Evolutionary conservation across 2,113 vertebrate species (phyloP).

Genomic region (Tragelaphus imberbis): DNA sequence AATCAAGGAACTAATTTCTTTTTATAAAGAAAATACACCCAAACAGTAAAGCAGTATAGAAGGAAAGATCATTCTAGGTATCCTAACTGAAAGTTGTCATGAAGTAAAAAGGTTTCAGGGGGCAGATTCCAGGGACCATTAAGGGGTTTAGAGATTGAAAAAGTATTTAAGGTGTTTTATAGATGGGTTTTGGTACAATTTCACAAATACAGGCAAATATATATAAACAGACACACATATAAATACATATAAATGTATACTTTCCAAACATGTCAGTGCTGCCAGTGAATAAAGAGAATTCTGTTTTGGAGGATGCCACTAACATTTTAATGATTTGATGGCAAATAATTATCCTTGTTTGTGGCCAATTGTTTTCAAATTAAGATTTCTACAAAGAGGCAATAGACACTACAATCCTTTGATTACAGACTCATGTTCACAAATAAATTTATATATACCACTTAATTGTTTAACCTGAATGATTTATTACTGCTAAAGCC

Average conservation of each 20-base stretch:
- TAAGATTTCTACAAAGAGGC: background rate
- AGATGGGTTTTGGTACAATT: background rate
- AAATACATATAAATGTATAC: background rate
- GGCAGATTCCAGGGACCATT: background rate
- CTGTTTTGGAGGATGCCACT: background rate
- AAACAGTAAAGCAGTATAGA: background rate
- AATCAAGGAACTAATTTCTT: background rate
- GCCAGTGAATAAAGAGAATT: background rate
- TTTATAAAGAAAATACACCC: constrained; percentile 34
- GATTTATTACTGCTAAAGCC: background rate
- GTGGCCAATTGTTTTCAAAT: background rate
- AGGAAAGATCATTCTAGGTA: background rate
- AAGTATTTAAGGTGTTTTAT: background rate
- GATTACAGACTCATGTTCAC: background rate
- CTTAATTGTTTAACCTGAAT: background rate
- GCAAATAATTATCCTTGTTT: background rate
- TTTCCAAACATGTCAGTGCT: background rate
- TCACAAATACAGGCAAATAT: constrained; percentile 12
- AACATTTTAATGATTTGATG: constrained; percentile 27
- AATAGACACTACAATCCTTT: background rate
- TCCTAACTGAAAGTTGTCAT: background rate
- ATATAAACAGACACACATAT: background rate
- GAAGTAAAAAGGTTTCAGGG: background rate
- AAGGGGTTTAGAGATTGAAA: background rate
- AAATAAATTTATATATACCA: background rate